A percentile compares a stretch with the other conserved stretches of the same genome.
Evolutionary conservation across 2,797 vertebrate genomes (phyloP).

Genomic region (Falco biarmicus): DNA sequence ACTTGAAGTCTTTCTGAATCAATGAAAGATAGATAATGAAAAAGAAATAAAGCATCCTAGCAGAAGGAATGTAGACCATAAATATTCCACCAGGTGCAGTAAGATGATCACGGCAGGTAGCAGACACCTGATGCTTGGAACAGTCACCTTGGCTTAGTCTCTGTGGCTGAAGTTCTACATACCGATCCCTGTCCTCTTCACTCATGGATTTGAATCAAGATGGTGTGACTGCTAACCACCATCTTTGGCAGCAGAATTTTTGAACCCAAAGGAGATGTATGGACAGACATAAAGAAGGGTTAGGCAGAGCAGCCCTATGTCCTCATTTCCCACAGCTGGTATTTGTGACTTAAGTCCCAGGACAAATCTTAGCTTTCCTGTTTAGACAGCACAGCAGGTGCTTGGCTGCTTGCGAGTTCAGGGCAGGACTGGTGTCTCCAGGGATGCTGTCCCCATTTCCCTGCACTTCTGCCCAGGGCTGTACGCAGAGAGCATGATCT

Average conservation of each 20-base stretch:
- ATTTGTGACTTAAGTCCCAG: not conserved
- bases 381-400: not conserved
- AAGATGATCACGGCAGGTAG: not conserved
- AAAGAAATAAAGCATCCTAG: not conserved
- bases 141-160: not conserved
- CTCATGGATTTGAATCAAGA: not conserved
- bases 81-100: not conserved
- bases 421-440: not conserved
- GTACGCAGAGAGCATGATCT: not conserved
- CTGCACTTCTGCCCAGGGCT: not conserved
- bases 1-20: not conserved
- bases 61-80: not conserved
- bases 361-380: not conserved
- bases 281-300: not conserved
- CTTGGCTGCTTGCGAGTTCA: not conserved
- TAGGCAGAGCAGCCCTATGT: not conserved
- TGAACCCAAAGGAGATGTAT: not conserved
- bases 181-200: not conserved
- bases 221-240: not conserved
- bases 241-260: not conserved
- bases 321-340: not conserved
- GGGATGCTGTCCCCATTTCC: not conserved
- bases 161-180: not conserved
- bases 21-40: not conserved
- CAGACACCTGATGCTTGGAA: not conserved